Evolutionary conservation across 1,140 invertebrate species (phyloP).

Genomic region (Copidosoma floridanum): DNA sequence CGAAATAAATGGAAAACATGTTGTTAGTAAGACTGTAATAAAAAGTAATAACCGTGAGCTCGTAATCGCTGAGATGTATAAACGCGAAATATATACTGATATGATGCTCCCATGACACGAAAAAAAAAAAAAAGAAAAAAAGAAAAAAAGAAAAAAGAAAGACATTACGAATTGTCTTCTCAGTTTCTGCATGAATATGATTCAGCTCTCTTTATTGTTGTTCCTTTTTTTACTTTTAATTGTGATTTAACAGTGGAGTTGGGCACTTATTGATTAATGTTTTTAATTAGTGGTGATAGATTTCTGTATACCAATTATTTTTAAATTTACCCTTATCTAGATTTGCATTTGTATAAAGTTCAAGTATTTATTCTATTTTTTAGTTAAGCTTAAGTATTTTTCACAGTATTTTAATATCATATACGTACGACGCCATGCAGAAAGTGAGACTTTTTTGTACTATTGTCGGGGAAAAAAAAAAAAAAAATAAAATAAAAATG

Average conservation of each 20-base stretch:
- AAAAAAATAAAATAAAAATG: neutral
- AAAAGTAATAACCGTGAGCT: neutral
- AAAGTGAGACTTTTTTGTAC: constrained; percentile 28
- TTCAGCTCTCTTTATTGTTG: constrained; percentile 5
- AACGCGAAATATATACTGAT: too few species aligned
- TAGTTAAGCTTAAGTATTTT: too few species aligned
- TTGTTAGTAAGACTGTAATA: constrained; percentile 28
- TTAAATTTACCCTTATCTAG: constrained; percentile 6
- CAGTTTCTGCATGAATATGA: constrained; percentile 26
- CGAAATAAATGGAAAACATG: constrained; percentile 3
- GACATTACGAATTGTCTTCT: constrained; percentile 16
- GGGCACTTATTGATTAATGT: constrained; percentile 19
- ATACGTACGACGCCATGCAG: constrained; percentile 27
- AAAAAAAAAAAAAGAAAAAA: too few species aligned
- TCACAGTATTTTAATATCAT: too few species aligned
- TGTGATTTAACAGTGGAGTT: neutral
- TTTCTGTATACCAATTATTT: too few species aligned
- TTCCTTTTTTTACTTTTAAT: neutral
- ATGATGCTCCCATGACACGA: constrained; percentile 24
- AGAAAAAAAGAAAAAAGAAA: too few species aligned
- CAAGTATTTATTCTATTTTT: neutral
- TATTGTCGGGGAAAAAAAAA: constrained; percentile 2
- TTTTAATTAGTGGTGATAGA: too few species aligned
- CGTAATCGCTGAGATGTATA: constrained; percentile 1
- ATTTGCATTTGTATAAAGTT: neutral